Conservation (phyloP, 1,140 invertebrate genomes). For the Habropoda laboriosa region DNA sequence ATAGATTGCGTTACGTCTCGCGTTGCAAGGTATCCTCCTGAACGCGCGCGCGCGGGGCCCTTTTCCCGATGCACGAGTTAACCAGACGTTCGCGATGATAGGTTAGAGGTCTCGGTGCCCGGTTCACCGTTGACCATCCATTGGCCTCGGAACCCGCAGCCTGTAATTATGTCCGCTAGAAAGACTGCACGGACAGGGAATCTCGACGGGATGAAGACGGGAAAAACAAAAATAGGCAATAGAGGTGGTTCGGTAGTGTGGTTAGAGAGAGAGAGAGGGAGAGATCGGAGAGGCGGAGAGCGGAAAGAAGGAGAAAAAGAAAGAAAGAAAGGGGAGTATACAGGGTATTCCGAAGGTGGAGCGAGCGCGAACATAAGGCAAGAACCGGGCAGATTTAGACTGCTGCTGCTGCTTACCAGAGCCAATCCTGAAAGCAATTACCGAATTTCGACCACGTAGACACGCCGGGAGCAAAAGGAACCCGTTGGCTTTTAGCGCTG, state of each 20-base stretch:
- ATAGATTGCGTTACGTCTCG: slow-evolving; percentile 41
- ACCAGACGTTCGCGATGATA: slow-evolving; percentile 72
- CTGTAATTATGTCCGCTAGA: slow-evolving; percentile 72
- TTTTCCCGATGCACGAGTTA: slow-evolving; percentile 52
- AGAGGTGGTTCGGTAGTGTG: neutral
- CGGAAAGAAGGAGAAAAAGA: too few species aligned
- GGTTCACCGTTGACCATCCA: slow-evolving; percentile 69
- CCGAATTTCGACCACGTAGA: slow-evolving; percentile 66
- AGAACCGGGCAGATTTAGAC: slow-evolving; percentile 63
- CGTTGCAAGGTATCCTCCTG: slow-evolving; percentile 10
- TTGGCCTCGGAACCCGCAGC: slow-evolving; percentile 63
- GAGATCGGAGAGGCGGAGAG: too few species aligned
- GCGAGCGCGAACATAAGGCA: slow-evolving; percentile 42
- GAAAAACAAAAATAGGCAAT: slow-evolving; percentile 51
- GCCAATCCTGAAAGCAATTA: slow-evolving; percentile 75
- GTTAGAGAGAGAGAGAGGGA: neutral
- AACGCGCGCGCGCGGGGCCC: too few species aligned
- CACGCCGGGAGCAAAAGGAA: slow-evolving; percentile 33
- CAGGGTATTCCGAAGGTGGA: too few species aligned
- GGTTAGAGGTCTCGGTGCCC: slow-evolving; percentile 63
- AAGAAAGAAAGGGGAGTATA: too few species aligned
- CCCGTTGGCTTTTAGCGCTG: slow-evolving; percentile 20
- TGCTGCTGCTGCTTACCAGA: slow-evolving; percentile 56
- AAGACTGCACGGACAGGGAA: slow-evolving; percentile 27
- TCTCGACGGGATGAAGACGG: slow-evolving; percentile 13